These are phyloP conservation scores for Syritta pipiens DNA, from an alignment of 2,888 invertebrate species.

Conservation along the genomic window DNA sequence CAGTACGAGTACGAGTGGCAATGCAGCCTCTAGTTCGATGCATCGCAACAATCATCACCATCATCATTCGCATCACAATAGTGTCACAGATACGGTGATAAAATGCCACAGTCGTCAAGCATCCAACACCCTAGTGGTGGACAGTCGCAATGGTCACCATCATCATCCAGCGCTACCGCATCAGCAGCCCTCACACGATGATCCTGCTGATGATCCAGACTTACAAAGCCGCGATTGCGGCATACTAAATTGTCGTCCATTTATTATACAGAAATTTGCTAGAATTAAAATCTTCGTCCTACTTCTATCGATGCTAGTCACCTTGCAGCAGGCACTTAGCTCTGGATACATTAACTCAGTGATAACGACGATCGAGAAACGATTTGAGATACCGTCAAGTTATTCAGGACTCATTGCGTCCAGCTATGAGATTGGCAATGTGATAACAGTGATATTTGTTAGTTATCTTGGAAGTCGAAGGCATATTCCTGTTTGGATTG, in stretches of 20 bases:
- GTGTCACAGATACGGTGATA: conserved; percentile 76
- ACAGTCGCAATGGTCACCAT: conserved; percentile 83
- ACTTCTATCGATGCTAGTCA: conserved; percentile 92
- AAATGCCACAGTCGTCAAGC: conserved; percentile 92
- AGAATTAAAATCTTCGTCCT: conserved; percentile 96
- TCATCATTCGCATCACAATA: conserved; percentile 72
- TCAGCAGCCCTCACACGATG: conserved; percentile 66
- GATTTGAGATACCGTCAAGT: conserved; percentile 95
- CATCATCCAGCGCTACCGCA: conserved; percentile 40
- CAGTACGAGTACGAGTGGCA: conserved; percentile 50
- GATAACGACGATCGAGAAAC: conserved; percentile 97
- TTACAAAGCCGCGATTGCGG: conserved; percentile 88
- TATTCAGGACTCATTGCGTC: conserved; percentile 95
- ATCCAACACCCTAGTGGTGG: conserved; percentile 86
- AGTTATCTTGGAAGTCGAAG: conserved; percentile 95
- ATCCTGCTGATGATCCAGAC: conserved; percentile 85
- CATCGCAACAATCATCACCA: conserved; percentile 50
- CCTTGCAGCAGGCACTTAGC: conserved; percentile 93
- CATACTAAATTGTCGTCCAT: conserved; percentile 91
- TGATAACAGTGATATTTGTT: conserved; percentile 96
- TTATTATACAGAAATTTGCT: conserved; percentile 91
- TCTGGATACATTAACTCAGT: conserved; percentile 96
- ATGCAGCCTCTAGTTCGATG: conserved; percentile 54
- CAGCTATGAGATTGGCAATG: conserved; percentile 96
- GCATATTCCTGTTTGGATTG: conserved; percentile 97